Evolutionary conservation across 2,888 invertebrate species (phyloP), one percentile per base, ranked within the genome.

Genomic region (Graphium colonna): DNA sequence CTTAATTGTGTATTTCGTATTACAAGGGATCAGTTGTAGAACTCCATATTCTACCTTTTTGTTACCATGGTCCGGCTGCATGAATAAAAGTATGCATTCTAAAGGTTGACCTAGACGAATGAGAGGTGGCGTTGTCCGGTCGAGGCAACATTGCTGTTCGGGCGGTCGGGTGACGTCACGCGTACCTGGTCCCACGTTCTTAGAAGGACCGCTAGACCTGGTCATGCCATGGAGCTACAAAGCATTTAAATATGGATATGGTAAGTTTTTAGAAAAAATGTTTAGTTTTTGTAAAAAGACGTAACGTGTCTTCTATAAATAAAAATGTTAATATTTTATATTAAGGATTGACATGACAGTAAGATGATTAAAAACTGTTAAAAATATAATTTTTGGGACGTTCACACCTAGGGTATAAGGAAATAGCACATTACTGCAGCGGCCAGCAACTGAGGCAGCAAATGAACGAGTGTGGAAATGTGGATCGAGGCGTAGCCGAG

Each of bases 161-260:
- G 48, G 54, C 55, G 50, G 28, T 21, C 39, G 39, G 51, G 40
- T 63, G 63, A 61, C 63, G 63, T 64, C 60, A 63, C 48, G 15
- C 12, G 40, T 64, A 64, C 64, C 64, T 64, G 63, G 46, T 46
- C 53, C 38, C 38, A 54, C 42, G 53, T 60, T 60, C 61, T 58
- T 33, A 59, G 58, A 61, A 59, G 53, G 53, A 54, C 49, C 44
- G 53, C 53, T 54, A 54, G 53, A 54, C 49, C 12, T 48, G 48
- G 44, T 15, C 12, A 5, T 36, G 13, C 0, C n/a, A 12, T 36
- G 3, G 13, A 52, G 12, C 31, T 3, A 45, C 16, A 31, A 45
- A 49, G 9, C 16, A 16, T 7, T 36, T 12, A 15, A 13, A 10
- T 17, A 12, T 43, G 38, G 48, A 53, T 46, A 43, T 43, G 52